Evolutionary conservation across 2,888 invertebrate species (phyloP), one percentile per base, ranked within the genome.

Genomic region (Agonum fuliginosum): DNA sequence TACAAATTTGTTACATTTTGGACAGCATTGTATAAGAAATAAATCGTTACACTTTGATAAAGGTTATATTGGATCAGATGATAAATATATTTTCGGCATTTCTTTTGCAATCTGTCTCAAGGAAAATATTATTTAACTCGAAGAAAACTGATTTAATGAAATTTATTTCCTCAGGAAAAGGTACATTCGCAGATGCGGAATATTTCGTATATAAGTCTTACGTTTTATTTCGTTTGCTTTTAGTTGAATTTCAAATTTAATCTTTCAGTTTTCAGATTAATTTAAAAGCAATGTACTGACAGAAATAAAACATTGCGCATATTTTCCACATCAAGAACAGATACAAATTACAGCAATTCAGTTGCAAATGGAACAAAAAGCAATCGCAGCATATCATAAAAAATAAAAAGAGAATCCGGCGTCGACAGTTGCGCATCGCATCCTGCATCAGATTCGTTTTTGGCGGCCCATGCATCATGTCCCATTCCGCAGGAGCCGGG

Each of bases 1-100:
- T 24, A 54, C 54, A 54, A 54, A 54, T 54, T 54, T 54, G 54
- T 54, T 24, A 54, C 54, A 54, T 24, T 54, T 27, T 54, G 20
- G 24, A 54, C 54, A 54, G 54, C 24, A 24, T 51, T 24, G 20
- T 51, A 22, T 51, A 22, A 51, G 51, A 51, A 51, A 48, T 48
- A 51, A 51, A 51, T 51, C 22, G 51, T 51, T 51, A 51, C n/a
- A n/a, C 12, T 51, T 5, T n/a, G 51, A 51, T 54, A 54, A 12
- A 1, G 48, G 10, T 48, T 20, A 19, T 48, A 48, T 22, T 48
- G 48, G 19, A 48, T 10, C 5, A 6, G 20, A 20, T 20, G 10
- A 48, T 20, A 48, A 48, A 48, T 48, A 48, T 48, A 20, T 48
- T 19, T 48, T 48, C 6, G 2, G 17, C 3, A n/a, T 17, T 46